Percentiles rank a stretch among this genome's conserved stretches.
Evolutionary conservation across 2,113 vertebrate species (phyloP).

Genomic region (Heloderma charlesbogerti): DNA sequence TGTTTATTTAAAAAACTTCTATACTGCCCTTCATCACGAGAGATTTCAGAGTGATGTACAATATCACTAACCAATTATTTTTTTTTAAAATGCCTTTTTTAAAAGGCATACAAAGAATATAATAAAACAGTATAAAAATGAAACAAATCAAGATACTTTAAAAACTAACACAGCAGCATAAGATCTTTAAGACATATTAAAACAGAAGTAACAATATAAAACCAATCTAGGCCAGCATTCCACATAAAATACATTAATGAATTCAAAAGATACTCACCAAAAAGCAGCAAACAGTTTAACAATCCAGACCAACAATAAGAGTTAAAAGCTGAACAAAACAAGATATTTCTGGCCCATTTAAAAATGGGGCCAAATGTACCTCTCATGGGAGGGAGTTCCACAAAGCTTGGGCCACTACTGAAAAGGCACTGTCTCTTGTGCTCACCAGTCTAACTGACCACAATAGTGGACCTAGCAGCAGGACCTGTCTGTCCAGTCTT

Average conservation of each 20-base stretch:
- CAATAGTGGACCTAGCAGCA: too few relatives aligned
- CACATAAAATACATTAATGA: not conserved
- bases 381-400: not conserved
- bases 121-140: not conserved
- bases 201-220: not conserved
- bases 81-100: too few relatives aligned
- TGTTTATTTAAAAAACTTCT: not conserved
- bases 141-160: not conserved
- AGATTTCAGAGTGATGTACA: not conserved
- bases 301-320: not conserved
- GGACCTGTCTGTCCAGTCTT: too few relatives aligned
- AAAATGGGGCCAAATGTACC: not conserved
- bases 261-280: not conserved
- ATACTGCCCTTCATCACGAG: not conserved
- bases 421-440: not conserved
- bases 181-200: not conserved
- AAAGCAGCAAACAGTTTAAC: not conserved
- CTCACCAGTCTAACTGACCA: not conserved
- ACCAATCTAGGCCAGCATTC: not conserved
- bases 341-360: not conserved
- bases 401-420: not conserved
- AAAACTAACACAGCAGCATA: not conserved
- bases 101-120: not conserved
- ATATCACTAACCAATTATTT: not conserved
- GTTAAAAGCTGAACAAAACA: not conserved